Conservation (phyloP, 2,888 invertebrate genomes). For the Drosophila recens region DNA sequence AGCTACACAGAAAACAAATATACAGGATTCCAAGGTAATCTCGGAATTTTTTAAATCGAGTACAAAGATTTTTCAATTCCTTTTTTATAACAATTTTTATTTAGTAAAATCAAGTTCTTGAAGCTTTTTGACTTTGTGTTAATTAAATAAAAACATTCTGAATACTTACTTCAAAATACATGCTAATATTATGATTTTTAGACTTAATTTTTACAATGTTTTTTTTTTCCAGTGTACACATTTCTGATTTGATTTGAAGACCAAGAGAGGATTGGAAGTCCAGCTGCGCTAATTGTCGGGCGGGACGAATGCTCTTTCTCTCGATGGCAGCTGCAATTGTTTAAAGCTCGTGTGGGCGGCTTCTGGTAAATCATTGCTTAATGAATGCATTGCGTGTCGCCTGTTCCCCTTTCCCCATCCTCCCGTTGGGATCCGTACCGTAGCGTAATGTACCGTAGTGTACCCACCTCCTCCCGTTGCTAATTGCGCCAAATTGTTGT, state of each 20-base stretch:
- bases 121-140: too few relatives aligned
- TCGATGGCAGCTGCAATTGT: constrained; percentile 47
- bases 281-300: constrained; percentile 25
- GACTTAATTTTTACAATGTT: too few relatives aligned
- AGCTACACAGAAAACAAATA: neutral
- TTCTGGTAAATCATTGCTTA: constrained; percentile 32
- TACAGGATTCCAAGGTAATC: too few relatives aligned
- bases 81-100: too few relatives aligned
- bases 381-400: constrained; percentile 56
- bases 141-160: too few relatives aligned
- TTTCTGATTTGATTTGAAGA: neutral
- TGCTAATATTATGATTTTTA: too few relatives aligned
- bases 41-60: too few relatives aligned
- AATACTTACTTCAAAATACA: too few relatives aligned
- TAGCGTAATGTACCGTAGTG: neutral
- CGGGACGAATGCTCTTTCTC: constrained; percentile 44
- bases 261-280: constrained; percentile 9
- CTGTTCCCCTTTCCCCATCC: neutral
- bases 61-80: too few relatives aligned
- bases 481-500: constrained; percentile 69
- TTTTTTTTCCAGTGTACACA: neutral
- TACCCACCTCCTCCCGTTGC: constrained; percentile 18
- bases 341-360: constrained; percentile 30
- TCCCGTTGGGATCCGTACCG: neutral
- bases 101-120: too few relatives aligned